Base-by-base conservation (phyloP, 2,888 invertebrate species). In the Galeopsomyia nigrocyanea region DNA sequence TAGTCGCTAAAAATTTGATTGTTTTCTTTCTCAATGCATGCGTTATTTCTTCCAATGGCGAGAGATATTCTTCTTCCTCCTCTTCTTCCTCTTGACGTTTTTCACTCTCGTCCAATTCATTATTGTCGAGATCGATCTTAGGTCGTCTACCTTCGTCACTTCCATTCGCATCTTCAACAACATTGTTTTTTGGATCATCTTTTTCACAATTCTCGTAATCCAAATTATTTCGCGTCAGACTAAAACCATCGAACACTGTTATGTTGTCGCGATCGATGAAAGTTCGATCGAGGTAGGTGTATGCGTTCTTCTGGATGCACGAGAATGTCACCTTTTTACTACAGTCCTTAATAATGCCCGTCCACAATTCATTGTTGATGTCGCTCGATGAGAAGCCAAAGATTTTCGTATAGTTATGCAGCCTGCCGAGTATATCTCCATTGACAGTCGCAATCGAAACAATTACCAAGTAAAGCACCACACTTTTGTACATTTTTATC, bases 291-390 rank as follows among this genome's bases (percentile, higher is more conserved):
- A 95, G 86, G 80, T 92, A 95, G n/a, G 89, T 87, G 81, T 92
- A 93, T 47, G 94, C 91, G 81, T 92, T 94, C 80, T 92, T 92
- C 80, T 94, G 93, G 69, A 95, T 91, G 83, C 95, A 95, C 77
- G 91, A 90, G 81, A 93, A 88, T 74, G 92, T 89, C 19, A 93
- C 91, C 65, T 89, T 88, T 14, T 87, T 88, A 58, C 89, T 89
- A 82, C 95, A 95, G 81, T 94, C 92, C 75, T 89, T 90, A 67
- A 94, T 88, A 75, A 95, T 89, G 72, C 91, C 91, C 78, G 91
- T 91, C 94, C 94, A 94, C 64, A 95, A 87, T 75, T 89, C 88
- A 77, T 93, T 93, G 77, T 81, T 83, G 16, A 80, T 82, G 5
- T 82, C 81, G 74, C 85, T 87, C 10, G 83, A 77, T 13, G 83